Evolutionary conservation across 2,113 vertebrate genomes (phyloP), one percentile per base, ranked within the genome.

Genomic region (Cryptotis parvus): DNA sequence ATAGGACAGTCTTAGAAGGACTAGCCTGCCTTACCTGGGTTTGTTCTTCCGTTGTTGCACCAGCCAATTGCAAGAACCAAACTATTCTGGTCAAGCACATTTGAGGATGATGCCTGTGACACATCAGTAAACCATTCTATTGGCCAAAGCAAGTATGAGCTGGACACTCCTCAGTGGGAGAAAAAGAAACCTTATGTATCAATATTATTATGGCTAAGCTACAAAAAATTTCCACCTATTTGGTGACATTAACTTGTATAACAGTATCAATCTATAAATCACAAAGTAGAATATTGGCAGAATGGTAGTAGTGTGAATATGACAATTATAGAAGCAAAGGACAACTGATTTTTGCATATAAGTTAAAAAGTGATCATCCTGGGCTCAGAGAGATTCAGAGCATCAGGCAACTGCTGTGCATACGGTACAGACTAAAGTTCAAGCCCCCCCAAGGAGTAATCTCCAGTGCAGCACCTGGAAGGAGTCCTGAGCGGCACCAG

Each of bases 261-360:
- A 87, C 3, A 77, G 9, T 18, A 74, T 41, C 24, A 29, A 39
- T 68, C 16, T 63, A 1, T 33, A 82, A 75, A 68, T 43, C 14
- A 76, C 33, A 31, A 70, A 43, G 35, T 80, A 33, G 31, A 73
- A 10, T 73, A 24, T 72, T 75, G 6, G 11, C 49, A 2, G 63
- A 41, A 83, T 2, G 33, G 29, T 70, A 81, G 45, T 45, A 72
- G 6, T 52, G 1, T 20, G 22, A 26, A 39, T 73, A 0, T 68
- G 74, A 89, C 6, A 55, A n/a, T 55, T 78, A 27, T 55, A 76
- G 86, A 95, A 80, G 14, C n/a, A 35, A 75, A 55, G 7, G 9
- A 89, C 78, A 66, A 4, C 9, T 93, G 5, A 0, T 68, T 20
- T 31, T 77, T 58, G 16, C 39, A 15, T 26, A 81, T 31, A 90